Evolutionary conservation across 2,797 vertebrate species (phyloP).

Genomic region (Coracias cyanogaster): DNA sequence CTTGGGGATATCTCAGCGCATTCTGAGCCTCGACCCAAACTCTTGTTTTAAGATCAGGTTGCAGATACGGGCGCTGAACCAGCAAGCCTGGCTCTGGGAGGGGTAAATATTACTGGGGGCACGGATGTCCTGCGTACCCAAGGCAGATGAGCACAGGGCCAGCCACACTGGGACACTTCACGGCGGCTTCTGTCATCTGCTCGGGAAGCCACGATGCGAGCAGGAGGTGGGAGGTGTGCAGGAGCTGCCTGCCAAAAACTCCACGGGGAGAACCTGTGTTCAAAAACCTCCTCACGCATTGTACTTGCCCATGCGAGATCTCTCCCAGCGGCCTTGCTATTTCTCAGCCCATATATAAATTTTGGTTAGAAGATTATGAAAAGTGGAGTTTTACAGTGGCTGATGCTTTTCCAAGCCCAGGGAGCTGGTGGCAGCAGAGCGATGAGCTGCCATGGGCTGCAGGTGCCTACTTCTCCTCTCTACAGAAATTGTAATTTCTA

Average conservation of each 20-base stretch:
- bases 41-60: background rate
- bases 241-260: background rate
- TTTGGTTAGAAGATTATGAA: background rate
- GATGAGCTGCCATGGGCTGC: background rate
- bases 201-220: rapidly evolving
- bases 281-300: rapidly evolving
- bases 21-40: background rate
- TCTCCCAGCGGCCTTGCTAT: background rate
- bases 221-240: background rate
- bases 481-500: background rate
- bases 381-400: rapidly evolving
- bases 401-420: rapidly evolving
- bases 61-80: background rate
- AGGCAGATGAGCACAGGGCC: background rate
- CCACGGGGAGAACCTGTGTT: rapidly evolving
- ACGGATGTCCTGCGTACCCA: rapidly evolving
- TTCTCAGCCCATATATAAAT: background rate
- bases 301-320: rapidly evolving
- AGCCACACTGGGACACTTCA: background rate
- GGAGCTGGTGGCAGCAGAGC: background rate
- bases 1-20: background rate
- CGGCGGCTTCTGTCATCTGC: background rate
- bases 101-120: too few species aligned
- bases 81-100: background rate
- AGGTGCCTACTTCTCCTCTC: background rate